Conservation (phyloP, 2,797 vertebrate species). For the Scomberomorus guttatus region DNA sequence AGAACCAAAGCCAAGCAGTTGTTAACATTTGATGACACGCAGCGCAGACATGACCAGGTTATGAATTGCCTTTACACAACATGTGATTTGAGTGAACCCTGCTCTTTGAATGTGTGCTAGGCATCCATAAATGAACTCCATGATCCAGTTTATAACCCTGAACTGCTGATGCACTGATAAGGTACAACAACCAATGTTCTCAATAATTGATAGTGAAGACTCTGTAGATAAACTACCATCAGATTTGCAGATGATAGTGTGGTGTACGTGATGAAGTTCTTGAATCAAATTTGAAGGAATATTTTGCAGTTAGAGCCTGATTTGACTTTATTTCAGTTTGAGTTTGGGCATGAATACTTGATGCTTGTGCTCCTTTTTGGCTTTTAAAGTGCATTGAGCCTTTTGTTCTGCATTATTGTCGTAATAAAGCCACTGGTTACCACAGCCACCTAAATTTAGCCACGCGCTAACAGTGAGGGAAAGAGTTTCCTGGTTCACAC, state of each 20-base stretch:
- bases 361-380: background rate
- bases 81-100: background rate
- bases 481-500: background rate
- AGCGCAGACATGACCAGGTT: background rate
- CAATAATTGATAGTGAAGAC: background rate
- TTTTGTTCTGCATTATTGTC: background rate
- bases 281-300: background rate
- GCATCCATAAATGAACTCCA: constrained; percentile 7
- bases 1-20: background rate
- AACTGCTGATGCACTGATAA: constrained; percentile 13
- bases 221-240: background rate
- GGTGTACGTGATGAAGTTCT: background rate
- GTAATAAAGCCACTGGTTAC: background rate
- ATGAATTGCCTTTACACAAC: background rate
- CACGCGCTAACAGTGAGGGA: too few species aligned
- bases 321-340: background rate
- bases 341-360: background rate
- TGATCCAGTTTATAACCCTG: background rate
- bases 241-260: background rate
- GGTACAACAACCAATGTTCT: background rate
- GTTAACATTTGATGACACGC: fast-evolving
- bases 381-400: background rate
- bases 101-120: background rate
- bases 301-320: background rate
- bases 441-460: background rate